Evolutionary conservation across 2,888 invertebrate species (phyloP).

Genomic region (Drosophila koepferae): DNA sequence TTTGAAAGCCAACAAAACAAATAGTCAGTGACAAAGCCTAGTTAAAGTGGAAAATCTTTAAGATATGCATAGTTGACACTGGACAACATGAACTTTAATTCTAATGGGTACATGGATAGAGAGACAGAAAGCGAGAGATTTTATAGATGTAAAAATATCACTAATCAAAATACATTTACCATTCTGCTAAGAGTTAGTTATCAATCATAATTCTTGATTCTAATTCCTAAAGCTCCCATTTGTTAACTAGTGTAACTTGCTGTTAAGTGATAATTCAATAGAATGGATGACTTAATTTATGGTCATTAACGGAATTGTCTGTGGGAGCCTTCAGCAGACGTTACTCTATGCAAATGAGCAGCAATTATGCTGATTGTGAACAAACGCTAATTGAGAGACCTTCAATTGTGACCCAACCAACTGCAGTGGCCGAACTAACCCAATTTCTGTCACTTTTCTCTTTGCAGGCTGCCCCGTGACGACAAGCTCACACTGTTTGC

Average conservation of each 20-base stretch:
- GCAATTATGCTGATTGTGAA: constrained; percentile 68
- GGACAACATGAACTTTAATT: not conserved
- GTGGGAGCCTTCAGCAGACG: constrained; percentile 49
- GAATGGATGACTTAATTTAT: constrained; percentile 58
- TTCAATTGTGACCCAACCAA: constrained; percentile 35
- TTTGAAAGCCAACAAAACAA: constrained; percentile 45
- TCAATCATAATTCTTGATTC: not conserved
- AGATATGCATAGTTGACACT: constrained; percentile 28
- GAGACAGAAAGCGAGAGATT: too few relatives aligned
- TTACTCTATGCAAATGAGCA: constrained; percentile 63
- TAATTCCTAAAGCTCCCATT: not conserved
- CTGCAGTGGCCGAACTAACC: constrained; percentile 49
- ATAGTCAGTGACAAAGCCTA: constrained; percentile 45
- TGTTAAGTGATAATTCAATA: constrained; percentile 29
- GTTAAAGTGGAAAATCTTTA: constrained; percentile 39
- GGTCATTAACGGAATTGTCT: constrained; percentile 48
- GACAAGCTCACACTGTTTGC: constrained; percentile 88
- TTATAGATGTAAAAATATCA: not conserved
- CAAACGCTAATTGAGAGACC: constrained; percentile 66
- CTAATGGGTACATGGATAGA: not conserved
- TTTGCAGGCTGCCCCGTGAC: constrained; percentile 88
- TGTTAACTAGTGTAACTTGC: constrained; percentile 37
- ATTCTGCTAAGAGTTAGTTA: too few relatives aligned
- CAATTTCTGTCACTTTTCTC: constrained; percentile 42
- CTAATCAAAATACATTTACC: too few relatives aligned